Evolutionary conservation across 2,888 invertebrate species (phyloP).

Genomic region (Platerodrilus igneus): DNA sequence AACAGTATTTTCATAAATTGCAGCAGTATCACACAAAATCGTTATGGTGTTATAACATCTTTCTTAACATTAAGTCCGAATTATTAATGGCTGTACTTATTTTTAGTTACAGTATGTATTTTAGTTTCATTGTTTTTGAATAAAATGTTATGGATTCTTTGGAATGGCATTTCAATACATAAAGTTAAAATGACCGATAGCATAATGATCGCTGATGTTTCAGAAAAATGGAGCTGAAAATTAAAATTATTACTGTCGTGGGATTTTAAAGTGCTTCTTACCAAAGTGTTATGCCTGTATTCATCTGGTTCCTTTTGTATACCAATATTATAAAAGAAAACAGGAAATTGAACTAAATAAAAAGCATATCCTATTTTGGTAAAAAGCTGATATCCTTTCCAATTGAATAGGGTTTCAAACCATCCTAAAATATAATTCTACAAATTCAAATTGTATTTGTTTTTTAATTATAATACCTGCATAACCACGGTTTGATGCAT

Average conservation of each 20-base stretch:
- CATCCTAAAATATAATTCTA: conserved; percentile 39
- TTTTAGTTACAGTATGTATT: no score
- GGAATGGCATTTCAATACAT: conserved; percentile 58
- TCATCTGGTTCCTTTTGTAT: conserved; percentile 50
- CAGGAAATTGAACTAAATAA: conserved; percentile 60
- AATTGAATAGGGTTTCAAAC: conserved; percentile 52
- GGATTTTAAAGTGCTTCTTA: background rate
- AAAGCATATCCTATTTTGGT: conserved; percentile 59
- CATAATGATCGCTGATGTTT: conserved; percentile 47
- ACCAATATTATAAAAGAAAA: conserved; percentile 62
- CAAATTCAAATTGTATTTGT: conserved; percentile 4
- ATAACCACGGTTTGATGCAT: conserved; percentile 53
- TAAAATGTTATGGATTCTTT: conserved; percentile 52
- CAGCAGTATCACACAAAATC: no score
- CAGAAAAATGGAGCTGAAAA: conserved; percentile 53
- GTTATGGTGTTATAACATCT: no score
- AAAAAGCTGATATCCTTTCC: conserved; percentile 40
- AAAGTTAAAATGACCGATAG: conserved; percentile 52
- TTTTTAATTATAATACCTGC: conserved; percentile 45
- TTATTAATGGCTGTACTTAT: no score
- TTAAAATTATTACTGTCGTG: background rate
- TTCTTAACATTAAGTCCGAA: no score
- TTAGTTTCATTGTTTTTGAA: no score
- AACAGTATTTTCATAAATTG: no score
- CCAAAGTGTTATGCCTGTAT: conserved; percentile 46